These are phyloP conservation scores for Heliconius hermathena DNA, from an alignment of 1,140 invertebrate genomes.

Conservation along the genomic window DNA sequence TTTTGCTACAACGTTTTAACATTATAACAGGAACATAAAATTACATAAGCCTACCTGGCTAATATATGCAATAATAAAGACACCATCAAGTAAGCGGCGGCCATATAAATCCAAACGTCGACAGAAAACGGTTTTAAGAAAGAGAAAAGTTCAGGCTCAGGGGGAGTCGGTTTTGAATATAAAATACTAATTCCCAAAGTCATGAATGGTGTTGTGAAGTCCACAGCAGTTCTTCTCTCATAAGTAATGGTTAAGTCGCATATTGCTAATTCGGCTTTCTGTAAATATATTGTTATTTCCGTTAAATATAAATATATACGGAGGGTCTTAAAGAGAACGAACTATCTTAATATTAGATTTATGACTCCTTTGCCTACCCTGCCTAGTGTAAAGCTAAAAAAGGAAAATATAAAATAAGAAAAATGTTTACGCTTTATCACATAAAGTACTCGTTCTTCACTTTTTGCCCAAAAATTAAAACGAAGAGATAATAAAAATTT, in stretches of 20 bases:
- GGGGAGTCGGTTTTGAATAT: conserved; percentile 89
- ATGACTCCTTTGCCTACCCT: no score
- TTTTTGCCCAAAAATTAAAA: no score
- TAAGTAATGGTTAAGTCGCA: conserved; percentile 97
- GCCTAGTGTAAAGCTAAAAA: no score
- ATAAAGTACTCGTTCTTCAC: no score
- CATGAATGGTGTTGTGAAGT: conserved; percentile 97
- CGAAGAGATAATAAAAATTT: no score
- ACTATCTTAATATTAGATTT: no score
- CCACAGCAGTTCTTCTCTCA: conserved; percentile 90
- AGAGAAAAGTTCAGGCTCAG: conserved; percentile 91
- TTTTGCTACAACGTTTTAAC: no score
- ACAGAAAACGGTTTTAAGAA: conserved; percentile 94
- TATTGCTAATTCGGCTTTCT: conserved; percentile 95
- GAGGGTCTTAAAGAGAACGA: no score
- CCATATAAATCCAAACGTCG: conserved; percentile 97
- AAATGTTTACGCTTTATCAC: no score
- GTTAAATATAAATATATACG: no score
- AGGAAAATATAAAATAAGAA: no score
- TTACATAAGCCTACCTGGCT: conserved; percentile 83
- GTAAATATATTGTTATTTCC: conserved; percentile 24
- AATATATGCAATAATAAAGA: conserved; percentile 92
- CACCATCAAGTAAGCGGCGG: conserved; percentile 92
- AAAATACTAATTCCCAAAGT: conserved; percentile 93
- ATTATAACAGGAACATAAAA: no score